phyloP scores from a whole-genome alignment of 53 echinoderm and acorn worm genomes.

The Temnopleurus reevesii region DNA sequence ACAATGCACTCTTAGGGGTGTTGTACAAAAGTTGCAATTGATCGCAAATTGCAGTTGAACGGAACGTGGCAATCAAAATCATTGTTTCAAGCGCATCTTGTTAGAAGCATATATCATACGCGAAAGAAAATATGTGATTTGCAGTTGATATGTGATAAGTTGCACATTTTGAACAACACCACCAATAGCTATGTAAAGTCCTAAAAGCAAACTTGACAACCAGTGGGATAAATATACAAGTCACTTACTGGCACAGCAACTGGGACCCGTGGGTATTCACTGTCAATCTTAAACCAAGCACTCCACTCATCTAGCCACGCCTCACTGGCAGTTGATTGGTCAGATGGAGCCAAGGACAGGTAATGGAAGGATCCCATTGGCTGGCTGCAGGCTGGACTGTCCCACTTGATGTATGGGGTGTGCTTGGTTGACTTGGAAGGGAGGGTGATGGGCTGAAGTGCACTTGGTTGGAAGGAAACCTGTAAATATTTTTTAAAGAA shows the following conservation, averaged over 20 bases:
- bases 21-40: no score
- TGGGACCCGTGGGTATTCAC: constrained; percentile 66
- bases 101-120: no score
- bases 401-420: constrained; percentile 72
- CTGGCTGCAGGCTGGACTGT: constrained; percentile 57
- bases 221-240: neutral
- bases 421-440: constrained; percentile 14
- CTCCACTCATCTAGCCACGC: constrained; percentile 75
- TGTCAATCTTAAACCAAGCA: constrained; percentile 72
- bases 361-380: constrained; percentile 64
- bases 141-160: no score
- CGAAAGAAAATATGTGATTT: no score
- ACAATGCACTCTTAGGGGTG: no score
- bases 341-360: constrained; percentile 72
- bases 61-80: no score
- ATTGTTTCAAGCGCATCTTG: no score
- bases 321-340: constrained; percentile 41
- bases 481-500: neutral
- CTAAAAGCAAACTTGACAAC: no score
- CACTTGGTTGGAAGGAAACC: constrained; percentile 19
- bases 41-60: no score
- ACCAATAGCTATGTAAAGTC: no score
- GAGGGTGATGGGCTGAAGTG: neutral
- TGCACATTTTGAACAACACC: no score
- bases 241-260: constrained; percentile 79